A percentile compares a stretch with the other conserved stretches of the same genome.
Evolutionary conservation across 2,113 vertebrate genomes (phyloP).

Genomic region (Leptodactylus fuscus): DNA sequence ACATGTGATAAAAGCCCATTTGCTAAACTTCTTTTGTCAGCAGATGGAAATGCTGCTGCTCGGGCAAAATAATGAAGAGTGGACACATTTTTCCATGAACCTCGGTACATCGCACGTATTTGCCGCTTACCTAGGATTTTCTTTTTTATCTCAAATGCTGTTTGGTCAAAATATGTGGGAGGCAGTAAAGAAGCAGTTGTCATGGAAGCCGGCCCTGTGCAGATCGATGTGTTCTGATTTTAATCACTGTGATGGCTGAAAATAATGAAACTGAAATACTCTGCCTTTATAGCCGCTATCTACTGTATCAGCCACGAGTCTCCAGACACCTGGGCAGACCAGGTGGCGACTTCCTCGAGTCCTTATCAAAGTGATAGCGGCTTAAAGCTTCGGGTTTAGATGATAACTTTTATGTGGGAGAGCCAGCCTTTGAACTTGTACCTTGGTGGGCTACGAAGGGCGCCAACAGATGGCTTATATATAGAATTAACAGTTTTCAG

Average conservation of each 20-base stretch:
- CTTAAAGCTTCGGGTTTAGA: not conserved
- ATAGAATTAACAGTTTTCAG: too few relatives aligned
- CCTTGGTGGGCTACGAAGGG: too few relatives aligned
- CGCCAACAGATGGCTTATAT: too few relatives aligned
- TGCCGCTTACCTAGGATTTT: not conserved
- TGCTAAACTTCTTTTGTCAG: constrained; percentile 34
- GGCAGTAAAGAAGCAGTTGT: constrained; percentile 22
- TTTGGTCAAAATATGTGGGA: constrained; percentile 38
- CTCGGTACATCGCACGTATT: not conserved
- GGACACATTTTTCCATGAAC: not conserved
- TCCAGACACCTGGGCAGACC: not conserved
- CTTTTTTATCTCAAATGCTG: constrained; percentile 36
- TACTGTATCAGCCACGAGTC: not conserved
- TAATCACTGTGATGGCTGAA: constrained; percentile 44
- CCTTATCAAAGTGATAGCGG: not conserved
- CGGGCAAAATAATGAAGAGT: constrained; percentile 20
- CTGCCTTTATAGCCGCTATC: not conserved
- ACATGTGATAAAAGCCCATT: constrained; percentile 13
- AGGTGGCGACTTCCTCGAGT: not conserved
- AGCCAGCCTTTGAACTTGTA: not conserved
- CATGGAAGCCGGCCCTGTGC: constrained; percentile 7
- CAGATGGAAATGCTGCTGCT: constrained; percentile 2
- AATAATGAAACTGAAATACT: constrained; percentile 44
- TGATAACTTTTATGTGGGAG: not conserved
- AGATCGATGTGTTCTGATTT: constrained; percentile 40